Conservation (phyloP, 2,797 vertebrate species). For the Micrastur ruficollis region DNA sequence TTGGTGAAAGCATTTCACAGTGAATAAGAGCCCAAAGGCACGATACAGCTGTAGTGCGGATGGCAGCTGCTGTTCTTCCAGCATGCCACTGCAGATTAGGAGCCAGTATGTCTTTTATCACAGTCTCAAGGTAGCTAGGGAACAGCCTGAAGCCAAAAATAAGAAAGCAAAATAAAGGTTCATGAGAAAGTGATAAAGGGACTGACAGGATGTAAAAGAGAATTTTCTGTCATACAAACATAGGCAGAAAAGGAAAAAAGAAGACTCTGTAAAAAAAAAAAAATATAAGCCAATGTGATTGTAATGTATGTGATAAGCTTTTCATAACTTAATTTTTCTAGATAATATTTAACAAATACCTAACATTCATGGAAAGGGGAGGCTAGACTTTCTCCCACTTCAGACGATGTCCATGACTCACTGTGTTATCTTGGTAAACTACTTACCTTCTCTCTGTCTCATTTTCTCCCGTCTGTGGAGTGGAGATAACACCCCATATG, state of each 20-base stretch:
- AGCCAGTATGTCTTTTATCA: conserved; percentile 84
- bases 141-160: conserved; percentile 79
- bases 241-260: background rate
- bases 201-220: background rate
- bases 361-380: background rate
- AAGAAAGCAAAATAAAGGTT: conserved; percentile 34
- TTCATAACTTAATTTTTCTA: conserved; percentile 21
- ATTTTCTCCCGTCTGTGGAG: background rate
- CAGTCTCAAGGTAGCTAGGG: conserved; percentile 76
- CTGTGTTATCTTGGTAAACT: background rate
- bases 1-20: conserved; percentile 76
- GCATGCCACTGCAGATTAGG: conserved; percentile 93
- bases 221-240: background rate
- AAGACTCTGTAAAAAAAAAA: background rate
- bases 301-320: background rate
- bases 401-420: background rate
- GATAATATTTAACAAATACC: conserved; percentile 14
- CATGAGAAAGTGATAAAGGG: conserved; percentile 32
- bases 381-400: background rate
- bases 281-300: background rate
- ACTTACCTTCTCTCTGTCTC: background rate
- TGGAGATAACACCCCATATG: background rate
- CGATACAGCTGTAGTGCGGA: conserved; percentile 87
- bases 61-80: conserved; percentile 86
- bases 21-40: conserved; percentile 89